Evolutionary conservation across 2,113 vertebrate species (phyloP), one percentile per base, ranked within the genome.

Genomic region (Cnemophilus loriae): DNA sequence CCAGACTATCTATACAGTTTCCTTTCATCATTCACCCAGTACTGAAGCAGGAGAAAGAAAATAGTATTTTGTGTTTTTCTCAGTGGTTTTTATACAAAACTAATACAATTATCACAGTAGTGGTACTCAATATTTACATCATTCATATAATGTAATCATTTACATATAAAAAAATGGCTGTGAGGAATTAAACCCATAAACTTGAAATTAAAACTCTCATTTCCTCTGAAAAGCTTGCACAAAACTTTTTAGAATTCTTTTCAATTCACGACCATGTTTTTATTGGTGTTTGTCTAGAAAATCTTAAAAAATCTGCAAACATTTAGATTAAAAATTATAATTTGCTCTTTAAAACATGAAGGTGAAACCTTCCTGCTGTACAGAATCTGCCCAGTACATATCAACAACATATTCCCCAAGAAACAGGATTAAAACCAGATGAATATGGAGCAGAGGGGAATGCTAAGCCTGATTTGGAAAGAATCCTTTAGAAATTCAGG

Each of bases 121-220:
- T 70, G 33, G 28, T 55, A 93, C 49, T 80, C 92, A 84, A 93
- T 57, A 67, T 97, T 95, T 97, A 73, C 49, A 78, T 93, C 61
- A 96, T 74, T 81, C 81, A 85, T 93, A 55, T 79, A 82, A 91
- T 53, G 49, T 63, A 85, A 77, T 63, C 12, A 42, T 96, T 94
- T 94, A 83, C 65, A 70, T 79, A 90, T 89, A 67, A 90, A 96
- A 92, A 77, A 84, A 75, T 87, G 76, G 41, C 70, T 93, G 7
- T 92, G 78, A 95, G 50, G 91, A 85, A 89, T 83, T 94, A 93
- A 85, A 89, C 47, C n/a, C 49, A 68, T 88, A 91, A 95, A 50
- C 27, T 65, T 86, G 23, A 96, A 95, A 91, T 84, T 84, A 95
- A 94, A 93, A 49, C 24, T 59, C 77, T 47, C 8, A 78, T 82